Conservation (phyloP, 1,140 invertebrate genomes). For the Cheumatopsyche charites region DNA sequence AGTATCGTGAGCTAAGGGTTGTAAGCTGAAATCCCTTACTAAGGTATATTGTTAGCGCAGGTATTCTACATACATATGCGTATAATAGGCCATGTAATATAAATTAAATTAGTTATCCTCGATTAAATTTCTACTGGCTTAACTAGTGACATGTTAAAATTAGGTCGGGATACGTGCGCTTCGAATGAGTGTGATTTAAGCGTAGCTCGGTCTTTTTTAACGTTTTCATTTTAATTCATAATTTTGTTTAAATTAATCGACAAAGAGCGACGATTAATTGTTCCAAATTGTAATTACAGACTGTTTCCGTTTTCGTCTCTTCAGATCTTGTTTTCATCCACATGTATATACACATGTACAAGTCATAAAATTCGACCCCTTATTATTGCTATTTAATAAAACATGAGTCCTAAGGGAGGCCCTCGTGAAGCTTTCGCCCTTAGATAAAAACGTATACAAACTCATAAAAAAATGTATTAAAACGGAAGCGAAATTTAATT, state of each 20-base stretch:
- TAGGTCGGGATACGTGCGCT: neutral
- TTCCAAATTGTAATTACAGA: slow-evolving; percentile 7
- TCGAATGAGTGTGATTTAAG: neutral
- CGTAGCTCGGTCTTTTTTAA: neutral
- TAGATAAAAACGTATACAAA: neutral
- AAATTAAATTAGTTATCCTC: slow-evolving; percentile 25
- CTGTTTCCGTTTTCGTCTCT: neutral
- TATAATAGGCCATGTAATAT: no score
- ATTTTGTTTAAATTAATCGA: neutral
- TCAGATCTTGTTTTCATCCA: neutral
- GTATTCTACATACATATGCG: no score
- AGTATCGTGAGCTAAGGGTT: neutral
- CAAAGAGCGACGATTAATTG: slow-evolving; percentile 13
- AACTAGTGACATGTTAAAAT: neutral
- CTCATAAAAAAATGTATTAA: neutral
- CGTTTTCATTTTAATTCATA: neutral
- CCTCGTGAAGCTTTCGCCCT: neutral
- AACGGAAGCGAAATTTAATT: no score
- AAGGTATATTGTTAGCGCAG: slow-evolving; percentile 25
- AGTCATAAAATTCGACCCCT: neutral
- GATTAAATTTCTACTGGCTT: slow-evolving; percentile 7
- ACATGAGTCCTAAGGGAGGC: neutral
- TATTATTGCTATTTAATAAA: slow-evolving; percentile 26
- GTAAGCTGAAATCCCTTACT: slow-evolving; percentile 7
- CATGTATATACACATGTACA: neutral